Percentiles rank a stretch among this genome's conserved stretches.
These are phyloP conservation scores for Monopterus albus DNA, from an alignment of 2,113 vertebrate species.

Conservation along the genomic window DNA sequence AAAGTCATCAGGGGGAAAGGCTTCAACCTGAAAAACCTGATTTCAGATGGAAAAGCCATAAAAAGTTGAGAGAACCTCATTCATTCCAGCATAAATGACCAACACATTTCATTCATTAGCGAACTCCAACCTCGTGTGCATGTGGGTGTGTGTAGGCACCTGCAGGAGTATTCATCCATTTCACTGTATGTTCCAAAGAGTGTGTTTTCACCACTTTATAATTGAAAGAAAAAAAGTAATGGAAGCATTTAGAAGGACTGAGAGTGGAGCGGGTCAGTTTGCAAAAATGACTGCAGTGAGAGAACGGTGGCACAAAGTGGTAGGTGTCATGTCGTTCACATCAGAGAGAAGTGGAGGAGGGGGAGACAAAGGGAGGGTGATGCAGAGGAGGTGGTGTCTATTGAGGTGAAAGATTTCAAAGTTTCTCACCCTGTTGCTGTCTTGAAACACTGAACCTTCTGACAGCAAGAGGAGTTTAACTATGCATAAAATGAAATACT, in stretches of 20 bases:
- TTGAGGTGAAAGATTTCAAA: slow-evolving; percentile 27
- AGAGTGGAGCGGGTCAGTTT: slow-evolving; percentile 12
- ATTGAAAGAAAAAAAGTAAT: slow-evolving; percentile 33
- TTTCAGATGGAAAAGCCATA: neutral
- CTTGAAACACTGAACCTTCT: slow-evolving; percentile 17
- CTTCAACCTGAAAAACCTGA: neutral
- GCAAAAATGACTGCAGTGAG: slow-evolving; percentile 10
- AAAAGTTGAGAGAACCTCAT: no score
- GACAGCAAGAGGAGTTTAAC: neutral
- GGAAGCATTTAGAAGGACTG: slow-evolving; percentile 27
- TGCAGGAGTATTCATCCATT: neutral
- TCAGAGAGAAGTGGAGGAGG: slow-evolving; percentile 10
- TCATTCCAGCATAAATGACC: no score
- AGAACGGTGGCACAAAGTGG: slow-evolving; percentile 15
- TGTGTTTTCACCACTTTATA: slow-evolving; percentile 15
- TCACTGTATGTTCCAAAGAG: neutral
- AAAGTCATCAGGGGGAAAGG: neutral
- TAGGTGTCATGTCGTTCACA: slow-evolving; percentile 40
- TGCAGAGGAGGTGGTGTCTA: slow-evolving; percentile 20
- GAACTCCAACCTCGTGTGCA: neutral
- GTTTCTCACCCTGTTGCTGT: slow-evolving; percentile 15
- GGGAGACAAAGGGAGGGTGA: neutral
- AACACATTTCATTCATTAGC: slow-evolving; percentile 6
- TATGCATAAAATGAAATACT: neutral
- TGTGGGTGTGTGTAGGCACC: neutral